Evolutionary conservation across 1,140 invertebrate species (phyloP).

Genomic region (Sitophilus oryzae): DNA sequence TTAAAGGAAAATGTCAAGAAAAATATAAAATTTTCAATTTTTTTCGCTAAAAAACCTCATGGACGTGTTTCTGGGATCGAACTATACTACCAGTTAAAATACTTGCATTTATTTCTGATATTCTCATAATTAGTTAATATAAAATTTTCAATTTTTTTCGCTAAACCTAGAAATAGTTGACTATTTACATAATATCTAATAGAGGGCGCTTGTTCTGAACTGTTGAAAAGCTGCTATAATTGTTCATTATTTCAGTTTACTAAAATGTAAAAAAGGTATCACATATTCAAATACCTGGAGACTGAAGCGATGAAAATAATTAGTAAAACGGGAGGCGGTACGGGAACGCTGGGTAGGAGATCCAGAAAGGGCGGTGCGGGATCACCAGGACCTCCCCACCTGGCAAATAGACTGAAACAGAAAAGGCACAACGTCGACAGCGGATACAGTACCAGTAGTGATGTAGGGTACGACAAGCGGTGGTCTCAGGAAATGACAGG

Average conservation of each 20-base stretch:
- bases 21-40: too few species aligned
- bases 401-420: conserved; percentile 45
- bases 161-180: too few species aligned
- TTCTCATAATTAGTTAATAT: too few species aligned
- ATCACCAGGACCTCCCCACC: conserved; percentile 32
- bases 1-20: too few species aligned
- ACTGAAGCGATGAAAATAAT: conserved; percentile 73
- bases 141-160: too few species aligned
- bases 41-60: too few species aligned
- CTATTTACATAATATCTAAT: too few species aligned
- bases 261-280: conserved; percentile 83
- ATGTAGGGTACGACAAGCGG: conserved; percentile 68
- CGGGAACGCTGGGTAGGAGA: conserved; percentile 41
- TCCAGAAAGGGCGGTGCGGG: conserved; percentile 32
- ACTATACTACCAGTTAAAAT: too few species aligned
- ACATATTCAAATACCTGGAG: conserved; percentile 92
- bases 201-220: too few species aligned
- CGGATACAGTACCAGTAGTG: conserved; percentile 82
- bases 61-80: too few species aligned
- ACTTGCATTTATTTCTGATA: too few species aligned
- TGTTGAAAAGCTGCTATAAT: background rate
- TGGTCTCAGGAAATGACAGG: conserved; percentile 74
- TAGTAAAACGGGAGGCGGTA: conserved; percentile 43
- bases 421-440: conserved; percentile 79
- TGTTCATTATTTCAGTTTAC: conserved; percentile 59